phyloP scores from a whole-genome alignment of 2,888 invertebrate genomes.

The Cephus rjabovi region DNA sequence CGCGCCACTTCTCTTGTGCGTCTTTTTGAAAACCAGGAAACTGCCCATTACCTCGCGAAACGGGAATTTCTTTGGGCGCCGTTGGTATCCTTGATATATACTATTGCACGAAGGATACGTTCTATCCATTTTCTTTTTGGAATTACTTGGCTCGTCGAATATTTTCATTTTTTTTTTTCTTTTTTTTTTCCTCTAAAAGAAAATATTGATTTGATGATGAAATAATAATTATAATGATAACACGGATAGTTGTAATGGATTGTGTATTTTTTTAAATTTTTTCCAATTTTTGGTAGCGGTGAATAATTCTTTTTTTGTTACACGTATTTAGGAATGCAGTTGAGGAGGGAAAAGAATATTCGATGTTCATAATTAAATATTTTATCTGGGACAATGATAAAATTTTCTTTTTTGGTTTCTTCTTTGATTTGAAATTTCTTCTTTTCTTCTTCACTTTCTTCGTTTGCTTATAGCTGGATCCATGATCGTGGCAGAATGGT shows the following conservation, averaged over 20 bases:
- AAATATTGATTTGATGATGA: not conserved
- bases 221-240: not conserved
- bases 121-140: not conserved
- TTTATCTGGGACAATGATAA: not conserved
- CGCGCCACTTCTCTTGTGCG: not conserved
- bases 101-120: not conserved
- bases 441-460: not conserved
- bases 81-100: not conserved
- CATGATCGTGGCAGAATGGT: conserved; percentile 61
- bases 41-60: not conserved
- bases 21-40: not conserved
- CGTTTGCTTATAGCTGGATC: conserved; percentile 47
- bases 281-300: not conserved
- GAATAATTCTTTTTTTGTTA: not conserved
- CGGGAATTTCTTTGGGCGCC: not conserved
- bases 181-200: no score
- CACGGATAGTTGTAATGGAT: no score
- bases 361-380: not conserved
- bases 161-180: no score
- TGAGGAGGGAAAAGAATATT: not conserved
- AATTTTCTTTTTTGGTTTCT: not conserved
- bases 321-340: not conserved
- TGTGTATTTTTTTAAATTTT: no score
- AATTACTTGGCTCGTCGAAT: not conserved
- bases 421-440: not conserved